These are phyloP conservation scores for Alca torda DNA, from an alignment of 2,797 vertebrate species.

Conservation along the genomic window DNA sequence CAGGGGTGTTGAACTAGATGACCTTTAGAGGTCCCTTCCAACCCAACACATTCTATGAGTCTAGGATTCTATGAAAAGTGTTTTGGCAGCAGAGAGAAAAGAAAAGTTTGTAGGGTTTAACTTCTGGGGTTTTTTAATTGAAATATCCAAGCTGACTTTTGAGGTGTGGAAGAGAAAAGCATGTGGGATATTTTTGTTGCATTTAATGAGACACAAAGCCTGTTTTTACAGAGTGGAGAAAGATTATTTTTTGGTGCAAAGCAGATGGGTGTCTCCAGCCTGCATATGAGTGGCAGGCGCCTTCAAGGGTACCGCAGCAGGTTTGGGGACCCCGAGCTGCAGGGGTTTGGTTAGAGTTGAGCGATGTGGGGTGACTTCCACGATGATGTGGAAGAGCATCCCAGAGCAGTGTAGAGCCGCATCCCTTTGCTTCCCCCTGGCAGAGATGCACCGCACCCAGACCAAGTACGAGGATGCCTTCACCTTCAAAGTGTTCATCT, in stretches of 20 bases:
- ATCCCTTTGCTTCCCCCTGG: neutral
- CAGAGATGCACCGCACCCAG: constrained; percentile 87
- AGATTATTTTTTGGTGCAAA: neutral
- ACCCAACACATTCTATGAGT: no score
- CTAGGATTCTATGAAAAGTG: neutral
- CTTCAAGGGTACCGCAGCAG: neutral
- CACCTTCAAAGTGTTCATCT: constrained; percentile 84
- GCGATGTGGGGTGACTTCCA: accelerated
- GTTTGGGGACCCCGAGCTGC: neutral
- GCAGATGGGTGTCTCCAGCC: neutral
- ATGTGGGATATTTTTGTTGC: neutral
- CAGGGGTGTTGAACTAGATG: no score
- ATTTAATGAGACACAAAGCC: neutral
- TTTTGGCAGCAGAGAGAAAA: neutral
- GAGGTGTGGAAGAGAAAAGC: neutral
- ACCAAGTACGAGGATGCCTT: constrained; percentile 83
- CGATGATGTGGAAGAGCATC: neutral
- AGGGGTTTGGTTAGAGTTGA: neutral
- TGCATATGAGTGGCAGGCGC: neutral
- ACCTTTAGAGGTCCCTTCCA: no score
- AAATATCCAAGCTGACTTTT: neutral
- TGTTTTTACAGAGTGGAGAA: neutral
- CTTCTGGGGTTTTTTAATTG: neutral
- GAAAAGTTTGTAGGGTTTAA: neutral
- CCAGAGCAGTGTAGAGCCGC: neutral